Evolutionary conservation across 2,797 vertebrate species (phyloP).

Genomic region (Silurus aristotelis): DNA sequence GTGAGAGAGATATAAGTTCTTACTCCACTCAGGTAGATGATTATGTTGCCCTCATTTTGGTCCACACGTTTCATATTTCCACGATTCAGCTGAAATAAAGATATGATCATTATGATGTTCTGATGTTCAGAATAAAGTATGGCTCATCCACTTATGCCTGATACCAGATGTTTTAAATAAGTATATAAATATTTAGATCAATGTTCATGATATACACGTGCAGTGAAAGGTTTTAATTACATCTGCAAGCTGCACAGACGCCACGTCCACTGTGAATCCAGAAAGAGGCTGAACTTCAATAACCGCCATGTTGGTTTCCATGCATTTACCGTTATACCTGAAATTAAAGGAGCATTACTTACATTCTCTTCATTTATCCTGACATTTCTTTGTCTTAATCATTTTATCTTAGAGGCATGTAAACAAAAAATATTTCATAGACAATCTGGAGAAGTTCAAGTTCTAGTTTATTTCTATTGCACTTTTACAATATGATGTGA

Average conservation of each 20-base stretch:
- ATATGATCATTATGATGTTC: not conserved
- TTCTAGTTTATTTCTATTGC: too few relatives aligned
- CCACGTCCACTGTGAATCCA: slow-evolving; percentile 64
- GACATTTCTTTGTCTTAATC: too few relatives aligned
- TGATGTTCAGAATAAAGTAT: too few relatives aligned
- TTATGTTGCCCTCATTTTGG: slow-evolving; percentile 62
- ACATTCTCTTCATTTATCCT: too few relatives aligned
- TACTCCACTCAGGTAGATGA: slow-evolving; percentile 74
- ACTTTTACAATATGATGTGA: too few relatives aligned
- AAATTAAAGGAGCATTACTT: not conserved
- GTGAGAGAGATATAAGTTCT: slow-evolving; percentile 12
- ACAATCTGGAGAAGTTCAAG: not conserved
- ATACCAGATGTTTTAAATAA: not conserved
- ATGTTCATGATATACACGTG: not conserved
- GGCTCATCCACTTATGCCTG: too few relatives aligned
- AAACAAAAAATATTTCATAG: not conserved
- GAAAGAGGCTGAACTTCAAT: slow-evolving; percentile 75
- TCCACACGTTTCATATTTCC: slow-evolving; percentile 72
- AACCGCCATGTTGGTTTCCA: slow-evolving; percentile 77
- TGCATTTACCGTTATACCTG: slow-evolving; percentile 72
- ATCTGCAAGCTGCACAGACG: slow-evolving; percentile 62
- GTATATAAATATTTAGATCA: not conserved
- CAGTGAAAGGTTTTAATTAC: not conserved
- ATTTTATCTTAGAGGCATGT: too few relatives aligned
- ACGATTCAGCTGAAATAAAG: slow-evolving; percentile 55